These are phyloP conservation scores for Takifugu bimaculatus DNA, from an alignment of 2,113 vertebrate genomes.

Conservation along the genomic window DNA sequence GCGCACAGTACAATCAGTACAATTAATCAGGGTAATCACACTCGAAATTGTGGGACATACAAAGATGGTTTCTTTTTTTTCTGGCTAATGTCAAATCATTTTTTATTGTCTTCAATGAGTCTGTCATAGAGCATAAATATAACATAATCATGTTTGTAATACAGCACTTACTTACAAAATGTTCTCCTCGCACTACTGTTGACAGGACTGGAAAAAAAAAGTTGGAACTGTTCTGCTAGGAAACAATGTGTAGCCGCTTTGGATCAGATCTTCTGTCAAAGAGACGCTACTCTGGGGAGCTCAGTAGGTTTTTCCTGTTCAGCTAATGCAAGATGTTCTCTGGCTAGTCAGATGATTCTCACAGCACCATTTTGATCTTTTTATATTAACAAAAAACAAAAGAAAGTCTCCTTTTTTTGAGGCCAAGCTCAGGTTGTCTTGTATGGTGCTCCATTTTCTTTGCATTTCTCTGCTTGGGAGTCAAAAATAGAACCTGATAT, in stretches of 20 bases:
- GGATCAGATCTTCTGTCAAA: slow-evolving; percentile 21
- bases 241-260: slow-evolving; percentile 17
- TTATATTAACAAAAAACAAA: slow-evolving; percentile 41
- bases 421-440: slow-evolving; percentile 36
- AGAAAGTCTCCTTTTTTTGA: slow-evolving; percentile 36
- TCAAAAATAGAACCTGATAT: slow-evolving; percentile 71
- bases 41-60: no score
- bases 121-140: no score
- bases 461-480: slow-evolving; percentile 52
- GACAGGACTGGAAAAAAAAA: slow-evolving; percentile 10
- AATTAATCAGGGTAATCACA: no score
- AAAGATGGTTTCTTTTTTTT: no score
- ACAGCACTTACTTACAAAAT: slow-evolving; percentile 1
- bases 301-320: slow-evolving; percentile 35
- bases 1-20: no score
- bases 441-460: slow-evolving; percentile 65
- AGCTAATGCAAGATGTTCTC: slow-evolving; percentile 38
- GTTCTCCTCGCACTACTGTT: slow-evolving; percentile 9
- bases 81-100: no score
- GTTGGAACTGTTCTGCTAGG: slow-evolving; percentile 6
- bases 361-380: slow-evolving; percentile 46
- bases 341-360: slow-evolving; percentile 33
- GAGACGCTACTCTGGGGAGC: slow-evolving; percentile 36
- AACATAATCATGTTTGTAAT: not conserved
- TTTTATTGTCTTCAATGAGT: no score